Conservation (phyloP, 2,797 vertebrate species). For the Rhabdophis nuchalis region DNA sequence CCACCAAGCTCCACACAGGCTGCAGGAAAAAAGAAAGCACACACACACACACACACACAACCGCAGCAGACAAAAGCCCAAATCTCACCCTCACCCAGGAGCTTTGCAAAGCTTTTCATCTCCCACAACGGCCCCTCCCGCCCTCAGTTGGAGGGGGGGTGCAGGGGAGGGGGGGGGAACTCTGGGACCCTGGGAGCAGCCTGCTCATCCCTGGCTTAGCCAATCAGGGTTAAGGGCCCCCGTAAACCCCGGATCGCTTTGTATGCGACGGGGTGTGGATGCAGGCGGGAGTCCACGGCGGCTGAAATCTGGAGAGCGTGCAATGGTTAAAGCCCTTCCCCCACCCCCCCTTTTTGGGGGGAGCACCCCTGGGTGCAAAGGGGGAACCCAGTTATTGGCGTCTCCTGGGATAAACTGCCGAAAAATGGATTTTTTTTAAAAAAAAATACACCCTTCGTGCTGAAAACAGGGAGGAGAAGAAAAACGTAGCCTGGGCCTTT, state of each 20-base stretch:
- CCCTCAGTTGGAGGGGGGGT: too few species aligned
- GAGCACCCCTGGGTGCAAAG: neutral
- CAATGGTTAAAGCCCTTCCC: neutral
- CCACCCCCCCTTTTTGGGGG: accelerated
- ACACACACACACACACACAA: too few species aligned
- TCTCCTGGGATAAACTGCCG: neutral
- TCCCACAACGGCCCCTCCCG: neutral
- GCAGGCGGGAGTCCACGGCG: neutral
- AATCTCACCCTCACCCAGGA: neutral
- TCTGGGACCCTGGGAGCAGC: neutral
- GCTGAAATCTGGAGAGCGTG: neutral
- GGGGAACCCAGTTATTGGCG: accelerated
- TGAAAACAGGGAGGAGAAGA: neutral
- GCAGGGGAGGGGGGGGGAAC: neutral
- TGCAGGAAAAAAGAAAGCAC: neutral
- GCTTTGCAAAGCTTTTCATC: neutral
- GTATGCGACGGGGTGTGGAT: neutral
- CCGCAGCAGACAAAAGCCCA: neutral
- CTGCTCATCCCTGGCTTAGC: neutral
- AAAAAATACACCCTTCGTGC: neutral
- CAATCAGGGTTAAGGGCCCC: neutral
- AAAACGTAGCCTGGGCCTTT: too few species aligned
- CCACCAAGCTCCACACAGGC: neutral
- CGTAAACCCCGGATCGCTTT: neutral
- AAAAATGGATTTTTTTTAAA: neutral